Base-by-base conservation (phyloP, 1,140 invertebrate species). In the Aphelenchoides fujianensis region DNA sequence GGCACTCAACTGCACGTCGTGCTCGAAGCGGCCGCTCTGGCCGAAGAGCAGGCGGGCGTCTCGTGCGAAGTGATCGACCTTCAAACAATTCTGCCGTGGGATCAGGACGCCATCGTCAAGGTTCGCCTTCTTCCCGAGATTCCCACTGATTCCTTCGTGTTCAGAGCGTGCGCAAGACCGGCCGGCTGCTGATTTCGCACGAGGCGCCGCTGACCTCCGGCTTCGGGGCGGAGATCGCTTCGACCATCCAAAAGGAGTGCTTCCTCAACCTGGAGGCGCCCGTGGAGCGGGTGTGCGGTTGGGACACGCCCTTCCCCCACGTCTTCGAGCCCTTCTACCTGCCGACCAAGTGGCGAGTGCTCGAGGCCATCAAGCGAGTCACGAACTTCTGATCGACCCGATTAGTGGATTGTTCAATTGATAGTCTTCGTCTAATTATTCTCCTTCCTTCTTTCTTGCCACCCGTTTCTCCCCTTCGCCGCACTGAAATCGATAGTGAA, bases 251-350 rank as follows among this genome's bases (percentile, higher is more conserved):
- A 92, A 89, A 91, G 79, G 90, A 94, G 79, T 98, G 95, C 85
- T 98, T 99, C 85, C 87, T 98, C 37, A 88, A 94, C 84, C 88
- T 98, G 69, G 94, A 98, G 86, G 92, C 95, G 3, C 96, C 96
- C 0, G 88, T 98, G 16, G 86, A 89, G 57, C 88, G 96, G 82
- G 91, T 97, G 1, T 90, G 93, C 55, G 96, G 96, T n/a, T 95
- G 92, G 88, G 96, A 99, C 86, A 93, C 94, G 2, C 95, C 96
- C 1, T 98, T 98, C 87, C 93, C 96, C 3, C 92, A 95, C 86
- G 89, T 97, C 2, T 96, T 91, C 86, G 96, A 99, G 85, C 91
- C 91, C 0, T 95, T 97, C 86, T 98, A 97, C 86, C 84, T 98
- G 69, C 96, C 96, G 2, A 91, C 92, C 81, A 95, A 93, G 84